Evolutionary conservation across 2,797 vertebrate genomes (phyloP).

Genomic region (Lerista edwardsae): DNA sequence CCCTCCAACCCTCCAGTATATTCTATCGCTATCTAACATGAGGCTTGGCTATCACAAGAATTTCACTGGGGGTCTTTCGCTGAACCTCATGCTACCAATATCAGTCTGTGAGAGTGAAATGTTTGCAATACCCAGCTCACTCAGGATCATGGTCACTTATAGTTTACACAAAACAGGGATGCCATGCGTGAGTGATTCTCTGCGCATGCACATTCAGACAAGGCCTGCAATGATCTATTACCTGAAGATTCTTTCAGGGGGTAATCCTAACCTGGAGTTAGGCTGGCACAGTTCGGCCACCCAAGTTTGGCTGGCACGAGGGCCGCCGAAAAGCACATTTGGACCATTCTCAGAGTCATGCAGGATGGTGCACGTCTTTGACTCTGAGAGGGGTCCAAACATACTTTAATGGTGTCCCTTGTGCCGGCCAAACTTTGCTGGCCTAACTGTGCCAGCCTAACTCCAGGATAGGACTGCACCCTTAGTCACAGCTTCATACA

Average conservation of each 20-base stretch:
- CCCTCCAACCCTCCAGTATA: neutral
- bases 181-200: neutral
- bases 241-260: neutral
- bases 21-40: fast-evolving
- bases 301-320: too few relatives aligned
- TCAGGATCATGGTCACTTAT: neutral
- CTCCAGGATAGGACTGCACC: too few relatives aligned
- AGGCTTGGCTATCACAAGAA: neutral
- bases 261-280: too few relatives aligned
- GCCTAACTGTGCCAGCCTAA: too few relatives aligned
- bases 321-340: too few relatives aligned
- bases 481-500: too few relatives aligned
- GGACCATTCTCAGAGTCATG: too few relatives aligned
- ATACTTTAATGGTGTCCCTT: too few relatives aligned
- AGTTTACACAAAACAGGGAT: neutral
- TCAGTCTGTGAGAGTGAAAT: neutral
- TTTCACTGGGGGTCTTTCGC: neutral
- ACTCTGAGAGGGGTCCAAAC: too few relatives aligned
- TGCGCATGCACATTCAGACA: neutral
- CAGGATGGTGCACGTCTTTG: too few relatives aligned
- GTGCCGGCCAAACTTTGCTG: too few relatives aligned
- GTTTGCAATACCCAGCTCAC: neutral
- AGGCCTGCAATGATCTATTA: neutral
- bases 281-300: too few relatives aligned
- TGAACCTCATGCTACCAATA: neutral